A percentile compares a stretch with the other conserved stretches of the same genome.
Conservation (phyloP, 2,797 vertebrate genomes). For the Phalanger gymnotis region DNA sequence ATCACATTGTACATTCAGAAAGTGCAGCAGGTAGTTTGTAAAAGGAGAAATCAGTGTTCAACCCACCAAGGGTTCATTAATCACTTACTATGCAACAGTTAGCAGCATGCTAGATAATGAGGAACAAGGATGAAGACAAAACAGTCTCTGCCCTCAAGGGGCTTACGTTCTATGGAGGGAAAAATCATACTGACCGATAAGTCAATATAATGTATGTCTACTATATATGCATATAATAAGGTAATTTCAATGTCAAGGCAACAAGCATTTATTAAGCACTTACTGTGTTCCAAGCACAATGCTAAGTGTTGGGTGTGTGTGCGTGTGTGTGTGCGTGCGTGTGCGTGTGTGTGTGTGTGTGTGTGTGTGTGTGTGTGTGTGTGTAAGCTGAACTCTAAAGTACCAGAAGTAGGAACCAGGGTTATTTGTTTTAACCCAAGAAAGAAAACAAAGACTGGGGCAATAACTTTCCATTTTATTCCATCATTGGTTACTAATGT, state of each 20-base stretch:
- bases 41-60: not conserved
- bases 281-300: not conserved
- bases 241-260: not conserved
- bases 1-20: not conserved
- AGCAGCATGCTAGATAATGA: not conserved
- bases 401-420: not conserved
- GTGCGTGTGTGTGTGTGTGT: not conserved
- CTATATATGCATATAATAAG: not conserved
- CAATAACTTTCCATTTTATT: not conserved
- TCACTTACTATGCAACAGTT: not conserved
- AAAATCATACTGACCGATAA: not conserved
- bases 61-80: not conserved
- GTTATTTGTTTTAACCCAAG: not conserved
- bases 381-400: not conserved
- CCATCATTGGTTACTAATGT: not conserved
- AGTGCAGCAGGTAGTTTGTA: not conserved
- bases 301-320: not conserved
- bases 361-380: not conserved
- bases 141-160: not conserved
- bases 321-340: too few relatives aligned
- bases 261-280: not conserved
- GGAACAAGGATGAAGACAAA: not conserved
- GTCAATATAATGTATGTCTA: not conserved
- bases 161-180: not conserved
- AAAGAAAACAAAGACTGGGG: not conserved